Evolutionary conservation across 2,113 vertebrate species (phyloP), one percentile per base, ranked within the genome.

Genomic region (Thinocorus orbignyianus): DNA sequence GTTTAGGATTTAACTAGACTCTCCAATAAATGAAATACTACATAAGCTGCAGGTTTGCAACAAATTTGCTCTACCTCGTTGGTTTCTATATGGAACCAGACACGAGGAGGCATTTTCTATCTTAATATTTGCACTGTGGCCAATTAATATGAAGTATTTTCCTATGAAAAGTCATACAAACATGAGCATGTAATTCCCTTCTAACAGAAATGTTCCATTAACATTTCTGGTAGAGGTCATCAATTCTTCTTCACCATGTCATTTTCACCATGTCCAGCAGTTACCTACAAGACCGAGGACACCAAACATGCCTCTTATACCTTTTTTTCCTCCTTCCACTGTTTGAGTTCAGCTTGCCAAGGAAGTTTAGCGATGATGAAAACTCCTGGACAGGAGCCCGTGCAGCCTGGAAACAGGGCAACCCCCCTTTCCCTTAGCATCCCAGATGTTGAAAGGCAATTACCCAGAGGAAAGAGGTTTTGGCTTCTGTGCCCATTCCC

Each of bases 1-100:
- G 42, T 85, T 97, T 95, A 95, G 79, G 90, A 91, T 95, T 96
- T 95, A 92, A 95, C 81, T 78, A 93, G 90, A 51, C 60, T 84
- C 82, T 87, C 42, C 86, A 93, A 78, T 92, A 95, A 95, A 94
- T 81, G 52, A 82, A 89, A 92, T 93, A 85, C 49, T 85, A 42
- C 86, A 93, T 84, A 89, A 95, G 95, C 81, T 90, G 81, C 84
- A 94, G 41, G 78, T 94, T 93, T 78, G 77, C 62, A 78, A 91
- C 6, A 46, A 76, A 91, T 95, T 90, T 95, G 86, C 86, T 92
- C 76, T 91, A 91, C 72, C 66, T 94, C 11, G 10, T 95, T 96
- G 88, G 73, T 91, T 92, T 74, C 91, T 64, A 6, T 72, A 65
- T 49, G 78, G 92, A 96, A 93, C 33, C 71, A 92, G 88, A 76